A percentile compares a stretch with the other conserved stretches of the same genome.
phyloP scores from a whole-genome alignment of 2,888 invertebrate genomes.

The Leucoma salicis region DNA sequence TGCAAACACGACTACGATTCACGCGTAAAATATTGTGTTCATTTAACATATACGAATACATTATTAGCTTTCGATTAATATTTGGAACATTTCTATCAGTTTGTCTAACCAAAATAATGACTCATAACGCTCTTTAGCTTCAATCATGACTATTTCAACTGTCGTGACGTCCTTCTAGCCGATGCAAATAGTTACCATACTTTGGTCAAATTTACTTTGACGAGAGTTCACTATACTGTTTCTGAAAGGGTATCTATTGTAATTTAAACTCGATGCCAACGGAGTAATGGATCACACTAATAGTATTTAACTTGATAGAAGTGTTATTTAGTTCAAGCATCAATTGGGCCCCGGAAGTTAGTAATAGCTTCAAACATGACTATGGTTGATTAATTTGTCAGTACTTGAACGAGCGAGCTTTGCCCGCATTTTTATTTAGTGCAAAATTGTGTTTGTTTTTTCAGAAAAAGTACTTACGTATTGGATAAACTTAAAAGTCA shows the following conservation, averaged over 20 bases:
- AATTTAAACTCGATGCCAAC: conserved; percentile 18
- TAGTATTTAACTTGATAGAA: conserved; percentile 12
- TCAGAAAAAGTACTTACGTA: too few relatives aligned
- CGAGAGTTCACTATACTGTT: conserved; percentile 19
- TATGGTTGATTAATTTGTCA: too few relatives aligned
- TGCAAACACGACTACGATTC: too few relatives aligned
- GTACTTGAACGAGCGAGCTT: too few relatives aligned
- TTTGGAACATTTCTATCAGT: too few relatives aligned
- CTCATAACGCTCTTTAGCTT: conserved; percentile 10
- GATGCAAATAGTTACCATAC: conserved; percentile 30
- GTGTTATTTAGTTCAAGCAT: conserved; percentile 14
- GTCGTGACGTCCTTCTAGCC: conserved; percentile 14
- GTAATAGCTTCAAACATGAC: too few relatives aligned
- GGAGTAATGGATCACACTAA: conserved; percentile 21
- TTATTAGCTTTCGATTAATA: conserved; percentile 2
- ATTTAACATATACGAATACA: background rate
- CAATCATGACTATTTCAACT: conserved; percentile 21
- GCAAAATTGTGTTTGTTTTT: too few relatives aligned
- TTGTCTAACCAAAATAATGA: conserved; percentile 13
- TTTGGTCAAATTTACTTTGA: conserved; percentile 29
- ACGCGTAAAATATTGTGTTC: too few relatives aligned
- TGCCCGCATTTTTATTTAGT: too few relatives aligned
- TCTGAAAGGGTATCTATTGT: conserved; percentile 18
- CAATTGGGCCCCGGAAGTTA: too few relatives aligned
- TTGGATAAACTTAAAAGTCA: too few relatives aligned